Evolutionary conservation across 2,888 invertebrate species (phyloP).

Genomic region (Podotricha telesiphe): DNA sequence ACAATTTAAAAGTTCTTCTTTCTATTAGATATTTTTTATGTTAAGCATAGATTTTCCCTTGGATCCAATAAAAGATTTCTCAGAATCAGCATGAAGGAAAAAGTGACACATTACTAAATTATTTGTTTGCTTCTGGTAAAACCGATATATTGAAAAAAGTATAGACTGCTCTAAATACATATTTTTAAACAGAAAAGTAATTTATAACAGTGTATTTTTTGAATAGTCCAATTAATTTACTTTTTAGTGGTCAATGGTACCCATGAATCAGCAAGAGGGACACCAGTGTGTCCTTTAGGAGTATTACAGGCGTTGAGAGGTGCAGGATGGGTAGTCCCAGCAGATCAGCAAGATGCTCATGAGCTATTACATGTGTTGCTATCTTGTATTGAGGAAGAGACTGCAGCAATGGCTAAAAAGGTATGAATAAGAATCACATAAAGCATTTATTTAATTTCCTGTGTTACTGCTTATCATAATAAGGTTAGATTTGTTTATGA

Average conservation of each 20-base stretch:
- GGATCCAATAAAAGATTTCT: too few relatives aligned
- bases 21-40: too few relatives aligned
- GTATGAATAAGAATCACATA: constrained; percentile 56
- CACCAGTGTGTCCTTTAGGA: constrained; percentile 79
- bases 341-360: constrained; percentile 97
- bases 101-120: too few relatives aligned
- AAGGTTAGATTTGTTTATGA: neutral
- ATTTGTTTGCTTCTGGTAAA: too few relatives aligned
- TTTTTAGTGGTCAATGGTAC: constrained; percentile 87
- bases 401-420: constrained; percentile 83
- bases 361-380: constrained; percentile 95
- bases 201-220: neutral
- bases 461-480: neutral
- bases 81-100: too few relatives aligned
- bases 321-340: constrained; percentile 93
- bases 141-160: too few relatives aligned
- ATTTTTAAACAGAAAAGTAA: too few relatives aligned
- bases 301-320: constrained; percentile 89
- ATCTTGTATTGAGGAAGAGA: constrained; percentile 95
- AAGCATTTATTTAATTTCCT: neutral
- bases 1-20: too few relatives aligned
- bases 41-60: too few relatives aligned
- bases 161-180: too few relatives aligned
- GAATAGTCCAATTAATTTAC: neutral
- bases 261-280: constrained; percentile 86